A percentile compares a stretch with the other conserved stretches of the same genome.
Evolutionary conservation across 2,888 invertebrate species (phyloP).

Genomic region (Argyresthia albistria): DNA sequence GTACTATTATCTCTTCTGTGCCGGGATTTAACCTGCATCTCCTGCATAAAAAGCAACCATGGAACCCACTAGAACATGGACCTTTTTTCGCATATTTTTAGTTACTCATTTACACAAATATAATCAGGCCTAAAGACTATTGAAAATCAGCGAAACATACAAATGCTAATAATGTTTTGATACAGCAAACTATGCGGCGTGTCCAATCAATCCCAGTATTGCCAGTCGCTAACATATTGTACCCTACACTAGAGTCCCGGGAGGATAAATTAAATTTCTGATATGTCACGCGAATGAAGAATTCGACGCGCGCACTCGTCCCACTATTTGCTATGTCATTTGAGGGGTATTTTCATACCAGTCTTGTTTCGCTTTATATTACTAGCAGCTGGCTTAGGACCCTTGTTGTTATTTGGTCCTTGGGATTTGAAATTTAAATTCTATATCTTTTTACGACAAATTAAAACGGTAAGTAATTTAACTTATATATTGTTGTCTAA

Average conservation of each 20-base stretch:
- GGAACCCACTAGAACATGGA: too few species aligned
- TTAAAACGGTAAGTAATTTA: too few species aligned
- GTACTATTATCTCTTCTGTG: too few species aligned
- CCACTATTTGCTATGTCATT: neutral
- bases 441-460: too few species aligned
- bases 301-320: constrained; percentile 36
- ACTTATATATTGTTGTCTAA: too few species aligned
- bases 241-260: neutral
- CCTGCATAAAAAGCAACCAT: too few species aligned
- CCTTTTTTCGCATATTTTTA: too few species aligned
- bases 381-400: neutral
- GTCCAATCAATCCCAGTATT: neutral
- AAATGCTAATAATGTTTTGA: neutral
- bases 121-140: too few species aligned
- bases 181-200: neutral
- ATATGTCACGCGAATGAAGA: constrained; percentile 29
- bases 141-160: neutral
- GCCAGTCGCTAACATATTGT: neutral
- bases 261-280: constrained; percentile 30
- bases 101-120: too few species aligned
- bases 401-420: too few species aligned
- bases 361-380: neutral
- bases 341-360: neutral
- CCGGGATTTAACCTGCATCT: too few species aligned
- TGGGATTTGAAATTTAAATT: too few species aligned